Evolutionary conservation across 2,888 invertebrate species (phyloP).

Genomic region (Harpalus rufipes): DNA sequence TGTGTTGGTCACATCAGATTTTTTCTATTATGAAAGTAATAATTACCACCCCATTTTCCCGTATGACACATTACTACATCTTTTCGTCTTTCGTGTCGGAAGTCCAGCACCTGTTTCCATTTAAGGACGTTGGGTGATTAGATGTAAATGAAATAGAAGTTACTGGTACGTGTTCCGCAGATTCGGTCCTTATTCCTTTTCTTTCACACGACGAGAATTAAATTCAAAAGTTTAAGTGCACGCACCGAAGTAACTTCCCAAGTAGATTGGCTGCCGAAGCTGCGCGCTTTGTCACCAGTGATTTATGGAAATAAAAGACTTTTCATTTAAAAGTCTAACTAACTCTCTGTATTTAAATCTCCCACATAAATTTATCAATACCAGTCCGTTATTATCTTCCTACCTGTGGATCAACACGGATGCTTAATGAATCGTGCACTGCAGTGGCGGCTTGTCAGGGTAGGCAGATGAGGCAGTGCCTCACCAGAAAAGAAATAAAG

Average conservation of each 20-base stretch:
- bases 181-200: slow-evolving; percentile 40
- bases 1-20: no score
- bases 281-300: slow-evolving; percentile 54
- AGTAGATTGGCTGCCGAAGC: slow-evolving; percentile 53
- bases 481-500: no score
- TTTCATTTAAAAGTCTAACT: slow-evolving; percentile 64
- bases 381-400: slow-evolving; percentile 36
- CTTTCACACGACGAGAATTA: slow-evolving; percentile 52
- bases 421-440: slow-evolving; percentile 26
- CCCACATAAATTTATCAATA: slow-evolving; percentile 65
- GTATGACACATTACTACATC: background rate
- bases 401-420: slow-evolving; percentile 1
- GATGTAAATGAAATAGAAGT: slow-evolving; percentile 51
- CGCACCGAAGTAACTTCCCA: slow-evolving; percentile 60
- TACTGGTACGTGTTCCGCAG: slow-evolving; percentile 28
- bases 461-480: no score
- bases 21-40: no score
- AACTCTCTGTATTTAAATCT: slow-evolving; percentile 61
- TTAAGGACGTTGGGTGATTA: slow-evolving; percentile 10
- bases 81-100: no score
- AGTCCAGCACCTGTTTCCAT: background rate
- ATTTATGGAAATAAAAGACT: slow-evolving; percentile 67
- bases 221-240: slow-evolving; percentile 67
- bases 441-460: no score
- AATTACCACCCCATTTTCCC: background rate